phyloP scores from a whole-genome alignment of 2,797 vertebrate genomes.

The Galagoides demidoff region DNA sequence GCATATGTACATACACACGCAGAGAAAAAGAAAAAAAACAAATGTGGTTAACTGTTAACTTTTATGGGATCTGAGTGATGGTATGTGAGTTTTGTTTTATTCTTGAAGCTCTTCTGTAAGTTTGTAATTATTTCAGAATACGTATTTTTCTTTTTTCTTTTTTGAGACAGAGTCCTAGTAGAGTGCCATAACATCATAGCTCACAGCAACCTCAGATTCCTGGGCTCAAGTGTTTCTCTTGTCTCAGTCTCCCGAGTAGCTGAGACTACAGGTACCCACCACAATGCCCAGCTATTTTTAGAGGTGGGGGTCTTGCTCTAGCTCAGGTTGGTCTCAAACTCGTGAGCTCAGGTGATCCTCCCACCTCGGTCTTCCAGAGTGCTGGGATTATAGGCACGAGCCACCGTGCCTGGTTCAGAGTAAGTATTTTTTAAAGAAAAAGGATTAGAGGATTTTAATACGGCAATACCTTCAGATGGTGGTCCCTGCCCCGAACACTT shows the following conservation, averaged over 20 bases:
- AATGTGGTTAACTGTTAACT: background rate
- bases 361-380: no score
- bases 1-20: background rate
- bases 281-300: no score
- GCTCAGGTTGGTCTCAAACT: no score
- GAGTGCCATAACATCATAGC: no score
- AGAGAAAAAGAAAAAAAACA: background rate
- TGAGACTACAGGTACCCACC: no score
- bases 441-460: background rate
- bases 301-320: no score
- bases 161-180: no score
- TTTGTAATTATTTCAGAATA: slow-evolving; percentile 32
- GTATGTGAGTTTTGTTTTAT: background rate
- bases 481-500: background rate
- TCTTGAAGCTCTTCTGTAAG: background rate
- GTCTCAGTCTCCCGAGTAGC: no score
- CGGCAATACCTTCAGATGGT: background rate
- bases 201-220: no score
- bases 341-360: no score
- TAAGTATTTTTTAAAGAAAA: background rate
- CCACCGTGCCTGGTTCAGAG: background rate
- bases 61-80: background rate
- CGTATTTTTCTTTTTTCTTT: background rate
- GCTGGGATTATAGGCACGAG: no score
- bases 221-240: no score